Evolutionary conservation across 1,140 invertebrate genomes (phyloP), one percentile per base, ranked within the genome.

Genomic region (Aphaenogaster rudis): DNA sequence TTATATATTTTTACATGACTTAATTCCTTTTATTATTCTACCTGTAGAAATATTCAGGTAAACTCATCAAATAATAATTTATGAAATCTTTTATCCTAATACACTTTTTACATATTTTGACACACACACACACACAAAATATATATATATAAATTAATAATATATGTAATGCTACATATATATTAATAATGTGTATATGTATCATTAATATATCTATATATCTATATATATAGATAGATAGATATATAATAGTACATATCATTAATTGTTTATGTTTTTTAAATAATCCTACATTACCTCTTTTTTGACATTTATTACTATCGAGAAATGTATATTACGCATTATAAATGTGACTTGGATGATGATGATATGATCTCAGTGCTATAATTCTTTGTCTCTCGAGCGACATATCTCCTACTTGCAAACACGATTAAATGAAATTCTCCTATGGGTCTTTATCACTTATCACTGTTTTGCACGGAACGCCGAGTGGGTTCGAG

Each of bases 391-490:
- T 69, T 52, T 66, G 42, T 48, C 15, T 82, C 39, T 8, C 15
- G 1, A 0, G 21, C 15, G 42, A 33, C 39, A 3, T 82, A 72
- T 74, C 54, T 33, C 7, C 13, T 63, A 74, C 42, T 76, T 0
- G 17, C 11, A 84, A 84, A 84, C 42, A 76, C 9, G 69, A 84
- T 76, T 36, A 61, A 82, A 45, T 57, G 36, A 76, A 36, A 39
- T 63, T 84, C 28, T 72, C 15, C 52, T 72, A 72, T 13, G 21
- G 11, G 33, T 13, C 21, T 11, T 59, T 45, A 66, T 63, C 63
- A 6, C 21, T 86, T 87, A 77, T 77, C 59, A 80, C 0, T 86
- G 28, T 69, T 69, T 36, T 52, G 28, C 7, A 50, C 17, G 69
- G 8, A 48, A 50, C 5, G 36, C n/a, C 8, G 39, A 84, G 28